Percentiles rank a stretch among this genome's conserved stretches.
Conservation (phyloP, 2,113 vertebrate genomes). For the Promerops cafer region DNA sequence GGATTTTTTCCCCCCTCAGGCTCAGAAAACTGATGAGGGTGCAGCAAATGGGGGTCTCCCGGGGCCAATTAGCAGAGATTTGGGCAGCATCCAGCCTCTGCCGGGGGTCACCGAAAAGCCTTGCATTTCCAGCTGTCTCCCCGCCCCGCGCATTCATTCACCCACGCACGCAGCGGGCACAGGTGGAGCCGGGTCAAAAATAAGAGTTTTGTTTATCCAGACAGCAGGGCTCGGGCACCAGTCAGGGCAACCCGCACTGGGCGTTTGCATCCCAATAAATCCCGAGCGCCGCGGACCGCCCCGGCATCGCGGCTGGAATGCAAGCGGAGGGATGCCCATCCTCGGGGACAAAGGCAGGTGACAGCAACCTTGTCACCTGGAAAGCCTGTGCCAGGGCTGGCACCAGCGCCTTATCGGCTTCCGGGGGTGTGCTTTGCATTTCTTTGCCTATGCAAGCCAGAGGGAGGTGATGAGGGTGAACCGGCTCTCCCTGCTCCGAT, state of each 20-base stretch:
- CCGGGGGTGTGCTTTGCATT: background rate
- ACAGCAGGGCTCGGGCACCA: background rate
- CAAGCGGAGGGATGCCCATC: background rate
- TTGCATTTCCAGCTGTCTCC: conserved; percentile 18
- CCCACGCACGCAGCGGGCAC: background rate
- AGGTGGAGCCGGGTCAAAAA: background rate
- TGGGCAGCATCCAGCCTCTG: conserved; percentile 48
- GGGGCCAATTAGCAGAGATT: conserved; percentile 66
- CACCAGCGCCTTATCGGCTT: fast-evolving
- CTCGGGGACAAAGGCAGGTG: background rate
- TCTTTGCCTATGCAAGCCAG: background rate
- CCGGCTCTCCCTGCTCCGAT: fast-evolving
- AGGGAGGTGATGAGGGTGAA: background rate
- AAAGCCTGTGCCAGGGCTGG: background rate
- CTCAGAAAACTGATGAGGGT: conserved; percentile 39
- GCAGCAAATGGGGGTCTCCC: conserved; percentile 21
- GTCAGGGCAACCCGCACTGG: background rate
- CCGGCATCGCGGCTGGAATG: background rate
- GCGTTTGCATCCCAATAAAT: background rate
- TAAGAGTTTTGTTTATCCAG: background rate
- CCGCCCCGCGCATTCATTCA: background rate
- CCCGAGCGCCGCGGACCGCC: fast-evolving
- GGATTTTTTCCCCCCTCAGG: background rate
- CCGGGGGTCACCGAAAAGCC: background rate
- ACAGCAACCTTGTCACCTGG: background rate